Evolutionary conservation across 2,888 invertebrate species (phyloP).

Genomic region (Lepidochitona cinerea): DNA sequence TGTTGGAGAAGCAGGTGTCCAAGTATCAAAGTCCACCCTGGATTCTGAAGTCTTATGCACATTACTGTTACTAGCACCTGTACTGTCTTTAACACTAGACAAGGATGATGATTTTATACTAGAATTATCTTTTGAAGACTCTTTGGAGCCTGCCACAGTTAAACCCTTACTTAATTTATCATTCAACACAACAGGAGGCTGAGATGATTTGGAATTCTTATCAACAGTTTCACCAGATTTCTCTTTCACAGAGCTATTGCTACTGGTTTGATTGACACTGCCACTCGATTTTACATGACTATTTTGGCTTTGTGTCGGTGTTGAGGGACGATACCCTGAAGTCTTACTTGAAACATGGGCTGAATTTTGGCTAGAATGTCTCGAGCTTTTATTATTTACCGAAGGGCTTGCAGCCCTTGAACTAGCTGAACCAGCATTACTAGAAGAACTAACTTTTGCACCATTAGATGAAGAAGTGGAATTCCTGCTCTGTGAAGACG

Average conservation of each 20-base stretch:
- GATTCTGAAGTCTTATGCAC: neutral
- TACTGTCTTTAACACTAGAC: neutral
- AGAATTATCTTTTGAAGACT: neutral
- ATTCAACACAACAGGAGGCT: neutral
- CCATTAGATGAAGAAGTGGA: conserved; percentile 12
- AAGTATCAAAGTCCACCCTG: neutral
- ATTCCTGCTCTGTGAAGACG: conserved; percentile 20
- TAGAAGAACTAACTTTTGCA: neutral
- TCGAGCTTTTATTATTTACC: neutral
- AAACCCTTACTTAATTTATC: neutral
- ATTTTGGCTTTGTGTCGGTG: too few relatives aligned
- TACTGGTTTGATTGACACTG: neutral
- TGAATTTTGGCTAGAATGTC: too few relatives aligned
- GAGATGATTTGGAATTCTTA: neutral
- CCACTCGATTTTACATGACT: neutral
- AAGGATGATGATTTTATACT: neutral
- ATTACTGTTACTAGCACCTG: neutral
- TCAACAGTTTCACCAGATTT: neutral
- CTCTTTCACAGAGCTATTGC: neutral
- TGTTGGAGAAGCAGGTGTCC: neutral
- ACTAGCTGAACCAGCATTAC: neutral
- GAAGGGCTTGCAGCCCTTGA: neutral
- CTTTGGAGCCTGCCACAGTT: neutral
- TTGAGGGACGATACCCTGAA: too few relatives aligned
- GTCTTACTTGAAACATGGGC: too few relatives aligned